Percentiles rank a stretch among this genome's conserved stretches.
These are phyloP conservation scores for Steromphala cineraria DNA, from an alignment of 2,888 invertebrate genomes.

Conservation along the genomic window DNA sequence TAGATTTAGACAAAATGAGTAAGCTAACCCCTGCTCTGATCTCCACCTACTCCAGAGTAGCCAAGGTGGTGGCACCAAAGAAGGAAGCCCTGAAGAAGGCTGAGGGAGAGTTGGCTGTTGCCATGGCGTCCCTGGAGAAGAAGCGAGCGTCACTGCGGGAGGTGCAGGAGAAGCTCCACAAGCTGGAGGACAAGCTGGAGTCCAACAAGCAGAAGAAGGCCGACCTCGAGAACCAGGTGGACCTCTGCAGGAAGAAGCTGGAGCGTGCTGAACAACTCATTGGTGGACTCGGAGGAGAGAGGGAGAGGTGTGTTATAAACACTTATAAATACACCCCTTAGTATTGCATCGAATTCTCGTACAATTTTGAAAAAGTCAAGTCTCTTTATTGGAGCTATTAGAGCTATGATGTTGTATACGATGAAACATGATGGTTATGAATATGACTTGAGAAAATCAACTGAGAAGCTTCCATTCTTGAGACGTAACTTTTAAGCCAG, in stretches of 20 bases:
- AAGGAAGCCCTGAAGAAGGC: constrained; percentile 75
- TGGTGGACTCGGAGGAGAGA: constrained; percentile 76
- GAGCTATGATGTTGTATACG: no score
- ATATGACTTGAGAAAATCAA: background rate
- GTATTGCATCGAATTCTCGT: no score
- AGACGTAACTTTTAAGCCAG: background rate
- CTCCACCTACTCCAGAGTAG: constrained; percentile 64
- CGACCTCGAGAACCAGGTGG: constrained; percentile 75
- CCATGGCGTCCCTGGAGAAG: constrained; percentile 74
- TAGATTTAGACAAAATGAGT: background rate
- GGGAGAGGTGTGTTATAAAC: constrained; percentile 68
- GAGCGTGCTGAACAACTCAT: constrained; percentile 76
- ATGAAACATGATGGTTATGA: background rate
- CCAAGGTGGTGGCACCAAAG: constrained; percentile 77
- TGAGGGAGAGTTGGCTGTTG: constrained; percentile 71
- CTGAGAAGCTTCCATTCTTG: background rate
- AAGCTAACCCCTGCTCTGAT: background rate
- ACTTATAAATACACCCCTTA: no score
- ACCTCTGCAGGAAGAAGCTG: constrained; percentile 75
- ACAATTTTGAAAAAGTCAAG: no score
- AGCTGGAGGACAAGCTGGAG: constrained; percentile 73
- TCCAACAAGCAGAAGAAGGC: constrained; percentile 75
- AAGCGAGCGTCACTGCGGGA: constrained; percentile 75
- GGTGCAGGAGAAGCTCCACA: constrained; percentile 75
- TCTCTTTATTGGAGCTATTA: no score